phyloP scores from a whole-genome alignment of 2,888 invertebrate species.

The Frankliniella intonsa region DNA sequence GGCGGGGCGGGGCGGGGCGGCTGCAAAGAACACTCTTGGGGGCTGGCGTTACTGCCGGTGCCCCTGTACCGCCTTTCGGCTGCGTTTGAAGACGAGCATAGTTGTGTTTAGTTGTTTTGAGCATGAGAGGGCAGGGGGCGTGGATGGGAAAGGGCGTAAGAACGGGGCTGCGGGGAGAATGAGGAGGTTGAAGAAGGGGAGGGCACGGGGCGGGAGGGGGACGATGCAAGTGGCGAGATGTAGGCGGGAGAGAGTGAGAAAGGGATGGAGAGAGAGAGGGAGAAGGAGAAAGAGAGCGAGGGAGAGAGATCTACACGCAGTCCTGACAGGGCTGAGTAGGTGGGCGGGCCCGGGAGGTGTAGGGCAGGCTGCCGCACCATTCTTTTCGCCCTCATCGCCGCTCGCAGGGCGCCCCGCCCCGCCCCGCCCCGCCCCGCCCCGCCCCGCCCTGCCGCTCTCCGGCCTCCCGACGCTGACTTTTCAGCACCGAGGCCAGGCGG shows the following conservation, averaged over 20 bases:
- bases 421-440: neutral
- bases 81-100: neutral
- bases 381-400: neutral
- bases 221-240: neutral
- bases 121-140: too few relatives aligned
- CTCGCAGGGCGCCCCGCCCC: neutral
- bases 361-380: neutral
- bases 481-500: too few relatives aligned
- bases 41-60: slow-evolving; percentile 7
- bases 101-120: too few relatives aligned
- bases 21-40: slow-evolving; percentile 17
- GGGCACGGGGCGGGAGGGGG: neutral
- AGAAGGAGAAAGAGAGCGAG: neutral
- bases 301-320: neutral
- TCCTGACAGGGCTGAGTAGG: slow-evolving; percentile 14
- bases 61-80: neutral
- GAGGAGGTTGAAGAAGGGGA: neutral
- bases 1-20: neutral
- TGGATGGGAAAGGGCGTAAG: too few relatives aligned
- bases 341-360: neutral
- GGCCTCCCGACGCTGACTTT: too few relatives aligned
- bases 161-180: neutral
- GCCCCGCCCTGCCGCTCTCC: neutral
- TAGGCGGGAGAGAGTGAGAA: neutral
- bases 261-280: slow-evolving; percentile 4